Conservation (phyloP, 37 sponge, comb jelly and placozoan genomes). For the Hexactinellida sp. region DNA sequence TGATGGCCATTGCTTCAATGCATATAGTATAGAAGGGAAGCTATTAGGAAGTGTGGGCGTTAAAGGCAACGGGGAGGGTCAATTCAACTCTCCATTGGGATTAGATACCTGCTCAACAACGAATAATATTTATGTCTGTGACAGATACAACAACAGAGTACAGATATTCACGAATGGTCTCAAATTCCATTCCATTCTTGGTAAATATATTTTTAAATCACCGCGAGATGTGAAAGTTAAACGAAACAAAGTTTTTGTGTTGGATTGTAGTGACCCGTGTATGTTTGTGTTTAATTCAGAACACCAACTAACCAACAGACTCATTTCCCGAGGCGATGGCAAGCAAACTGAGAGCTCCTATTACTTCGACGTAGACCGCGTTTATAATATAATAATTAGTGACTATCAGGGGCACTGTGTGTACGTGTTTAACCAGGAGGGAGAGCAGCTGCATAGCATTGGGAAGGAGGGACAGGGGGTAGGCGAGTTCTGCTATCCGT, state of each 20-base stretch:
- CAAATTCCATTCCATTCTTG: not conserved
- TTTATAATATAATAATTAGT: not conserved
- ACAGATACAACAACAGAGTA: not conserved
- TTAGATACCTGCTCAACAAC: not conserved
- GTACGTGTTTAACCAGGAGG: conserved; percentile 6
- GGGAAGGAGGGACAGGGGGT: not conserved
- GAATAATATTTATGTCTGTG: conserved; percentile 6
- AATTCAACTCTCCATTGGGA: not conserved
- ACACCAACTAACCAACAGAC: not conserved
- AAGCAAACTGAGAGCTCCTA: not conserved
- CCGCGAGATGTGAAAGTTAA: not conserved
- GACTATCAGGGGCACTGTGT: not conserved
- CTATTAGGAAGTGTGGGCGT: not conserved
- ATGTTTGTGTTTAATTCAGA: conserved; percentile 15
- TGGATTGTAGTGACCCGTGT: not conserved
- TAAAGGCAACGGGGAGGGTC: not conserved
- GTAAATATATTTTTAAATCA: not conserved
- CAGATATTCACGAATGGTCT: not conserved
- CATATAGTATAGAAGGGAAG: not conserved
- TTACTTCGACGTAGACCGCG: not conserved
- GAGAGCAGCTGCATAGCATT: not conserved
- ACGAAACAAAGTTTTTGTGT: not conserved
- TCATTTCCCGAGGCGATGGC: not conserved
- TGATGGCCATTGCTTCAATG: not conserved
- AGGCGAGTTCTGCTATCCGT: not conserved